Base-by-base conservation (phyloP, 2,888 invertebrate genomes). In the Pseudococcus jackbeardsleyi region DNA sequence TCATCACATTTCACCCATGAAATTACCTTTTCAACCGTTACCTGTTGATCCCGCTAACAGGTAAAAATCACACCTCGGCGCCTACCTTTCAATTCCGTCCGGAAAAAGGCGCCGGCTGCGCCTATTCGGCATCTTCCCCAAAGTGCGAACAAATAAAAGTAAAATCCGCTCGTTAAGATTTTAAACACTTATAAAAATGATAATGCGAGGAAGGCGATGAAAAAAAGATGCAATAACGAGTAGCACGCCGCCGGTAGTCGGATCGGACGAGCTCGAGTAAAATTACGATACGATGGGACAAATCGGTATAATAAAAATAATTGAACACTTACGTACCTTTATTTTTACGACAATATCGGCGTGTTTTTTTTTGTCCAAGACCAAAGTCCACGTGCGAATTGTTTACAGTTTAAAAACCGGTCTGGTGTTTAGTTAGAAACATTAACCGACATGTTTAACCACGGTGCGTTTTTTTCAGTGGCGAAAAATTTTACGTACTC, bases 311-410 rank as follows among this genome's bases (percentile, higher is more conserved):
- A 77, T 77, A 42, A 77, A 77, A 77, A 77, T 77, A 77, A 77
- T 77, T 77, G 42, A 77, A 77, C 77, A 77, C 77, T 77, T 77
- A 42, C 42, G 42, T 42, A 77, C 77, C 42, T 77, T 77, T 77
- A 77, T 77, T 77, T 77, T 77, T 77, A 77, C 77, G 77, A 77
- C 77, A 77, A 77, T 77, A 77, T 77, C 64, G 64, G 54, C 42
- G 42, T 42, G 8, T 42, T 42, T 42, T 64, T 85, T 85, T 85
- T 85, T 26, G 42, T 33, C 26, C 26, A 64, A 85, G 42, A 64
- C 85, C 59, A n/a, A 59, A 85, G 54, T 54, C 85, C 85, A 85
- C 85, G 85, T 85, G 85, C 85, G 64, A 85, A 59, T 85, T 85
- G 64, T 85, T 64, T 59, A 85, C 59, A 26, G 85, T 85, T 85